Evolutionary conservation across 2,888 invertebrate species (phyloP), one percentile per base, ranked within the genome.

Genomic region (Mythimna impura): DNA sequence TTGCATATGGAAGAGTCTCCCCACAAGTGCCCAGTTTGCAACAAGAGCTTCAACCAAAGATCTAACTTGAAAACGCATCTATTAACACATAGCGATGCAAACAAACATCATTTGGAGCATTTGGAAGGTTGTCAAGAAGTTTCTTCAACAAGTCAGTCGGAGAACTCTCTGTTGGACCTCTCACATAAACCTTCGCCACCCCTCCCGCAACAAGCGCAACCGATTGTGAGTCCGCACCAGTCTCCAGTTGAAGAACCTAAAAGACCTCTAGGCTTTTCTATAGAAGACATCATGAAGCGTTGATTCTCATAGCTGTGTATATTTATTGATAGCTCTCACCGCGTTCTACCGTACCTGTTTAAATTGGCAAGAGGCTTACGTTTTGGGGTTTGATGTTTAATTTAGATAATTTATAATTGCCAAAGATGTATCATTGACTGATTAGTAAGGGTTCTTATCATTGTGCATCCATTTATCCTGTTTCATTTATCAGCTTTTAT

Each of bases 1-100:
- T 97, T 99, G 47, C 99, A 99, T 92, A 97, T 98, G 97, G 99
- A 99, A 94, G 99, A 99, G 93, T 98, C 98, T 8, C 98, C 99
- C 0, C 99, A 99, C 93, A 99, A 99, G 92, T 99, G 99, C 89
- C 98, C 98, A 14, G 98, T 98, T 40, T 99, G 99, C 95, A 97
- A 97, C 88, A 97, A 98, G 78, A 98, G 98, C 89, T 99, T 99
- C 96, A 99, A 99, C 96, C 99, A 99, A 96, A 97, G 99, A 87
- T 98, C 98, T 76, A 99, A 99, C 91, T 97, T 99, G 82, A 99
- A 99, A 94, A 98, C 98, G 0, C 99, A 99, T 92, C 96, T 99
- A 80, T 95, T 98, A 85, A 99, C 98, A 20, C 99, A 99, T 93
- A 98, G 98, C n/a, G 98, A 98, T 87, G 96, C 96, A 3, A 95